These are phyloP conservation scores for Acromyrmex charruanus DNA, from an alignment of 1,140 invertebrate genomes.

Conservation along the genomic window DNA sequence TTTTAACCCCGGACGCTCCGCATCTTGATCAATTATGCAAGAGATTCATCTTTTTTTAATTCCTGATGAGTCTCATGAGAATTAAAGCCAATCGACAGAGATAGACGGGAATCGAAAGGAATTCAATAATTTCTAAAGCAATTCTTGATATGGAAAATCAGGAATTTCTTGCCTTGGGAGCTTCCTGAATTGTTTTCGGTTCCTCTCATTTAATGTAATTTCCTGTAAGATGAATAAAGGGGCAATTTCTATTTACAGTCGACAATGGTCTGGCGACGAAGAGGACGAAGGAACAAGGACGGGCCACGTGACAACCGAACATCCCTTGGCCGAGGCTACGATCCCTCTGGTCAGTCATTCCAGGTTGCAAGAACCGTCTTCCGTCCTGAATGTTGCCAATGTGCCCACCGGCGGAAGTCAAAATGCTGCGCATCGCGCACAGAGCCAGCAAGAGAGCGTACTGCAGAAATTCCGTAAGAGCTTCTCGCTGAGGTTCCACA, in stretches of 20 bases:
- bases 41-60: slow-evolving; percentile 13
- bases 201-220: neutral
- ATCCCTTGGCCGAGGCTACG: slow-evolving; percentile 79
- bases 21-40: slow-evolving; percentile 10
- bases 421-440: slow-evolving; percentile 73
- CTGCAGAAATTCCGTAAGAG: slow-evolving; percentile 91
- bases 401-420: slow-evolving; percentile 69
- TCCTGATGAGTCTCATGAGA: neutral
- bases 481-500: slow-evolving; percentile 89
- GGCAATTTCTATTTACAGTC: slow-evolving; percentile 70
- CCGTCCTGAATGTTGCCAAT: slow-evolving; percentile 66
- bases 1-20: slow-evolving; percentile 8
- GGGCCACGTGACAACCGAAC: slow-evolving; percentile 76
- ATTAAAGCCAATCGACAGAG: slow-evolving; percentile 17
- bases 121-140: slow-evolving; percentile 16
- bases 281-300: slow-evolving; percentile 76
- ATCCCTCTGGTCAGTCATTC: slow-evolving; percentile 81
- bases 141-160: neutral
- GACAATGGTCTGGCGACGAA: slow-evolving; percentile 82
- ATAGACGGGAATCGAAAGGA: neutral
- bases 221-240: neutral
- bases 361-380: slow-evolving; percentile 79
- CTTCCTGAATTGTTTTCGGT: neutral
- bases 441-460: slow-evolving; percentile 86
- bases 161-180: neutral